Conservation (phyloP, 2,888 invertebrate species). For the Sacculina carcini region DNA sequence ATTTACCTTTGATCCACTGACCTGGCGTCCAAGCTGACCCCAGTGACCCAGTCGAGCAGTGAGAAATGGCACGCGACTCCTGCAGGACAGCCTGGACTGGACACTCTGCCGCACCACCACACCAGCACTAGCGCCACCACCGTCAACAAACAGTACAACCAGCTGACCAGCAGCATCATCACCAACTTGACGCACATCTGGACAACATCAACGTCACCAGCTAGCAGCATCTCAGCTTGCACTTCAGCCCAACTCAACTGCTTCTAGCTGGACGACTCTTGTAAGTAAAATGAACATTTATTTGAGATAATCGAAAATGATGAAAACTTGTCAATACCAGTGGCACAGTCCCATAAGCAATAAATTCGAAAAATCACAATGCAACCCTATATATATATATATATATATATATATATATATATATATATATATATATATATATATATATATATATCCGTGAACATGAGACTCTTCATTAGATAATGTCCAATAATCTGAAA, state of each 20-base stretch:
- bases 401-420: constrained; percentile 3
- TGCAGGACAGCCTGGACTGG: constrained; percentile 82
- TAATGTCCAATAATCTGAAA: background rate
- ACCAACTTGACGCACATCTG: constrained; percentile 31
- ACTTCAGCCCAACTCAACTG: no score
- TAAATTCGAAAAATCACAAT: background rate
- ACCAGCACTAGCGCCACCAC: constrained; percentile 52
- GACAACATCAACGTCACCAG: no score
- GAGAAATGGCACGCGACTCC: constrained; percentile 60
- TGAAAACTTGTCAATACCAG: no score
- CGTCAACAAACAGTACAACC: constrained; percentile 67
- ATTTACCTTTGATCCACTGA: background rate
- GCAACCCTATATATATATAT: background rate
- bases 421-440: constrained; percentile 2
- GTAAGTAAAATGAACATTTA: no score
- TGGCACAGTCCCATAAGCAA: no score
- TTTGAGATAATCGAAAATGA: no score
- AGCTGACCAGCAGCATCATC: constrained; percentile 78
- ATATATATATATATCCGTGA: background rate
- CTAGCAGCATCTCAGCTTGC: no score
- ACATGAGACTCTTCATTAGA: background rate
- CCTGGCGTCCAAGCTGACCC: background rate
- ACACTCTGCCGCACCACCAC: constrained; percentile 81
- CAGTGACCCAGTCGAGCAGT: constrained; percentile 44
- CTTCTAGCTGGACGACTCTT: no score